phyloP scores from a whole-genome alignment of 2,888 invertebrate species.

The Chloroclystis v-ata region DNA sequence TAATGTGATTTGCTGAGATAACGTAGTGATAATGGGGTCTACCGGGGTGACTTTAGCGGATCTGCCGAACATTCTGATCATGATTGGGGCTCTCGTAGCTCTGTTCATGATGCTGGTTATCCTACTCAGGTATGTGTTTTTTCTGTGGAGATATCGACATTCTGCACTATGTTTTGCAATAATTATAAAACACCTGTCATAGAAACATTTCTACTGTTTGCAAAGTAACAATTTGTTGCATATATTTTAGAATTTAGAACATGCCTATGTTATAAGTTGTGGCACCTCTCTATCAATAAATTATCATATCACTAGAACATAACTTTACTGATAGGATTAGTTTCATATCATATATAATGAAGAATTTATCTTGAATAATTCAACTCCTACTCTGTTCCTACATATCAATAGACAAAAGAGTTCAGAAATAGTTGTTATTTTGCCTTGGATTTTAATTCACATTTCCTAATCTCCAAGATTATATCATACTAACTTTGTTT shows the following conservation, averaged over 20 bases:
- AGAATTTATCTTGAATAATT: too few species aligned
- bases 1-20: slow-evolving; percentile 47
- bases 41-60: slow-evolving; percentile 82
- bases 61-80: slow-evolving; percentile 86
- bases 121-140: slow-evolving; percentile 81
- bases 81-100: slow-evolving; percentile 84
- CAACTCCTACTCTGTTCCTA: too few species aligned
- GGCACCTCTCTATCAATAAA: too few species aligned
- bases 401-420: too few species aligned
- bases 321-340: too few species aligned
- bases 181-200: background rate
- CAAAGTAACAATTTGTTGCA: background rate
- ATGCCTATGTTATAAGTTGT: background rate
- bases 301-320: too few species aligned
- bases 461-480: too few species aligned
- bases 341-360: too few species aligned
- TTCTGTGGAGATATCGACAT: background rate
- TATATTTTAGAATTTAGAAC: too few species aligned
- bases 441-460: too few species aligned
- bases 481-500: too few species aligned
- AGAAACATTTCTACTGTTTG: background rate
- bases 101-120: slow-evolving; percentile 86
- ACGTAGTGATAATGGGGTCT: slow-evolving; percentile 57
- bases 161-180: background rate
- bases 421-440: too few species aligned